Evolutionary conservation across 2,888 invertebrate genomes (phyloP), one percentile per base, ranked within the genome.

Genomic region (Nebria salina): DNA sequence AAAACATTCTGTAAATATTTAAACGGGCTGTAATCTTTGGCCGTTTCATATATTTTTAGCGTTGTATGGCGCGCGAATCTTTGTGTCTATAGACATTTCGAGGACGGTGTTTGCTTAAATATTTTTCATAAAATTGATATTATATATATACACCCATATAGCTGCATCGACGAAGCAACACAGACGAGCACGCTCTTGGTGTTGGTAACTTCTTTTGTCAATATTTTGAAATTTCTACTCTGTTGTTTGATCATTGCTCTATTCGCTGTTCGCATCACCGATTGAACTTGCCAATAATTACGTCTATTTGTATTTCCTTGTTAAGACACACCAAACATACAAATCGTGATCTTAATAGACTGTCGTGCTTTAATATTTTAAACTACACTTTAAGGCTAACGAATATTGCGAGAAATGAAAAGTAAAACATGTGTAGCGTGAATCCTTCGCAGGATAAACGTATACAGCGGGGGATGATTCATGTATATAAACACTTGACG

Each of bases 61-160:
- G 68, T 68, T 68, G 68, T 26, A 13, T 54, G 54, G 68, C 68
- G 68, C 72, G 81, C 73, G 81, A 88, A 88, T 88, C 88, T 88
- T 87, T 88, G 86, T 88, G 88, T 88, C 88, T 88, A 88, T 88
- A 88, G 88, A 88, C 88, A 87, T 87, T 87, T 86, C 86, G 85
- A 86, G 85, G 87, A 86, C 15, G n/a, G 86, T 88, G 88, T 89
- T 89, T 89, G 86, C 88, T 87, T 87, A 87, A 87, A 88, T 88
- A 88, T 89, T 88, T 88, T 88, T 88, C 89, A 88, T 88, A 87
- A 88, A 88, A 88, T 88, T 87, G 88, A 88, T 88, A 88, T 88
- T 88, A 89, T 87, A 87, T 87, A 54, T 54, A 54, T 54, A 54
- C 8, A 54, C 13, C 11, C 3, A 54, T 54, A 13, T 54, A 54